A percentile compares a stretch with the other conserved stretches of the same genome.
phyloP scores from a whole-genome alignment of 1,140 invertebrate species.

The Ips nitidus region DNA sequence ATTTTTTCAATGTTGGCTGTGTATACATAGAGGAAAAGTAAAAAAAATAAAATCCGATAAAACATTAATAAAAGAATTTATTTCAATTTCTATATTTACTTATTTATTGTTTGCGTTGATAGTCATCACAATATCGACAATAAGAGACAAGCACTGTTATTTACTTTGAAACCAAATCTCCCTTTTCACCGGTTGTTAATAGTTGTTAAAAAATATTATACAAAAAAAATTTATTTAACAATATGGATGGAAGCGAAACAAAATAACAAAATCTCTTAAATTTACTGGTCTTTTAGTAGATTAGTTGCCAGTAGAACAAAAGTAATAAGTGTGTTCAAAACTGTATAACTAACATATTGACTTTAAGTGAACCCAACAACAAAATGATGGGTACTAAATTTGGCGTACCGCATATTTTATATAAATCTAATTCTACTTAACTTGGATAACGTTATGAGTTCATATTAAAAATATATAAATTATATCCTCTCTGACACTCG shows the following conservation, averaged over 20 bases:
- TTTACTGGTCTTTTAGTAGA: no score
- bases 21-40: no score
- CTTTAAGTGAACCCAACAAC: no score
- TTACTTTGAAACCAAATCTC: neutral
- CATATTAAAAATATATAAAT: conserved; percentile 43
- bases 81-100: neutral
- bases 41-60: neutral
- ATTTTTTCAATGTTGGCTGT: no score
- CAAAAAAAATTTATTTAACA: conserved; percentile 1
- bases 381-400: no score
- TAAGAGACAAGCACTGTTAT: neutral
- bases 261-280: no score
- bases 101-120: conserved; percentile 5
- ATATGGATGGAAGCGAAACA: neutral
- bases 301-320: no score
- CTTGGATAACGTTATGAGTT: conserved; percentile 29
- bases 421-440: neutral
- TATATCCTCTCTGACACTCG: conserved; percentile 8
- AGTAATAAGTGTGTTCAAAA: no score
- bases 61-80: conserved; percentile 1
- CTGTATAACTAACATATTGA: no score
- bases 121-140: conserved; percentile 3
- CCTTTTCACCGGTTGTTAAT: neutral
- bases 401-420: no score
- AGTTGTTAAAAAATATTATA: neutral